Evolutionary conservation across 2,113 vertebrate species (phyloP).

Genomic region (Microtus oregoni): DNA sequence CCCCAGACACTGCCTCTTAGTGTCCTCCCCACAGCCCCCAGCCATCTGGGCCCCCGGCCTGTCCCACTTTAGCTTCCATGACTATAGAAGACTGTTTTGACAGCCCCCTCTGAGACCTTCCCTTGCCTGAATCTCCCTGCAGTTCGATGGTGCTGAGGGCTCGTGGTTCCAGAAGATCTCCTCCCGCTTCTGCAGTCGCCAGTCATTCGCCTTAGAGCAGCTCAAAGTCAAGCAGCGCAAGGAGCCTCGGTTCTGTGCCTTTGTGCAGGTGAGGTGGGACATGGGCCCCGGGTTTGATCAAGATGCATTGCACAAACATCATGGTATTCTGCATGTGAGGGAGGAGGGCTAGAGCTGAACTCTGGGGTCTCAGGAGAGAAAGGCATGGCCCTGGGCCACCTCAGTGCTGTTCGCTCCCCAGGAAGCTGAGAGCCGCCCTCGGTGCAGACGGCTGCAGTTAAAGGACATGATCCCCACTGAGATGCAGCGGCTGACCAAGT

Average conservation of each 20-base stretch:
- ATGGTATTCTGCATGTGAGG: neutral
- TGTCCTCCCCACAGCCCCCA: neutral
- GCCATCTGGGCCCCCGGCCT: neutral
- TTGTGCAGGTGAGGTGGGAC: conserved; percentile 87
- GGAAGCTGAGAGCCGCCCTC: conserved; percentile 94
- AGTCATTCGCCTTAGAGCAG: conserved; percentile 93
- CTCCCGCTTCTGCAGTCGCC: conserved; percentile 94
- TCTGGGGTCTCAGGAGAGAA: rapidly evolving
- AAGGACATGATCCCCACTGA: conserved; percentile 96
- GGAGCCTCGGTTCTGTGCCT: conserved; percentile 91
- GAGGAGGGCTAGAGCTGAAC: neutral
- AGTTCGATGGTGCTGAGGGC: conserved; percentile 93
- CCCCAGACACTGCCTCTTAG: rapidly evolving
- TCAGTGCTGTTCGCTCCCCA: conserved; percentile 52
- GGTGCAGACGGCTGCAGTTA: conserved; percentile 94
- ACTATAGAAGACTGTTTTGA: too few relatives aligned
- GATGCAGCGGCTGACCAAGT: conserved; percentile 96
- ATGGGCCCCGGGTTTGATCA: neutral
- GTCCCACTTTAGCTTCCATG: neutral
- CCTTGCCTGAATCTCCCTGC: conserved; percentile 49
- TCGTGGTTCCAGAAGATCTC: conserved; percentile 96
- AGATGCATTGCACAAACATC: too few relatives aligned
- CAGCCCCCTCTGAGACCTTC: conserved; percentile 35
- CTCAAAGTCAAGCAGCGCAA: conserved; percentile 93
- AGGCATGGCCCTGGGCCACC: neutral